These are phyloP conservation scores for Colletes collaris DNA, from an alignment of 2,888 invertebrate genomes.

Conservation along the genomic window DNA sequence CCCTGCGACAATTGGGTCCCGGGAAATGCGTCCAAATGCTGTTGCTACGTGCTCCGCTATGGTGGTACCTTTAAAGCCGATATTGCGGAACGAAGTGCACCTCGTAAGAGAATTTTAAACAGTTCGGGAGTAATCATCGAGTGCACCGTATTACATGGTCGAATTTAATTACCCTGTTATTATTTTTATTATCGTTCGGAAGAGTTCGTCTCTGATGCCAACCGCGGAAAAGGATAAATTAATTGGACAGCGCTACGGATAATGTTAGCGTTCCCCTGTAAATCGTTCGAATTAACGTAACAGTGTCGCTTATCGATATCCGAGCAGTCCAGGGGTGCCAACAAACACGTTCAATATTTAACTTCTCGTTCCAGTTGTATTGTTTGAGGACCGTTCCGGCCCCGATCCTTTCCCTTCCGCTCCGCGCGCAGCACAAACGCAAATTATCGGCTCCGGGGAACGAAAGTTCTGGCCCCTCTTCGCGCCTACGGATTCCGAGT, in stretches of 20 bases:
- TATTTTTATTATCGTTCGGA: too few relatives aligned
- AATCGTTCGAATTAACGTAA: conserved; percentile 30
- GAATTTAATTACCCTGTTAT: too few relatives aligned
- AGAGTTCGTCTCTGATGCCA: not conserved
- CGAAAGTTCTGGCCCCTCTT: conserved; percentile 16
- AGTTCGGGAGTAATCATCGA: not conserved
- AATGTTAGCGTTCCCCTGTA: conserved; percentile 7
- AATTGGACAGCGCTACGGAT: conserved; percentile 2
- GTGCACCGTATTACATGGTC: too few relatives aligned
- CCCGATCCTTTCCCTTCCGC: conserved; percentile 17
- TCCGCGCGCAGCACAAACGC: conserved; percentile 14
- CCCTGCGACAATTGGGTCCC: conserved; percentile 17
- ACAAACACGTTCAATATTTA: conserved; percentile 45
- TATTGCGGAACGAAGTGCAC: conserved; percentile 33
- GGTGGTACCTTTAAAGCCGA: conserved; percentile 55
- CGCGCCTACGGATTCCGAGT: not conserved
- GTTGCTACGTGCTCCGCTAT: conserved; percentile 58
- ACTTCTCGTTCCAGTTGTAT: conserved; percentile 44
- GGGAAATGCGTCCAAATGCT: conserved; percentile 33
- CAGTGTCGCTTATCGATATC: conserved; percentile 5
- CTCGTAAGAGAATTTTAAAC: conserved; percentile 32
- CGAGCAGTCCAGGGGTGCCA: conserved; percentile 7
- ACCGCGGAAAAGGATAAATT: not conserved
- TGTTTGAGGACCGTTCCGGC: conserved; percentile 29
- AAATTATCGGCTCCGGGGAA: conserved; percentile 34